Conservation (phyloP, 2,797 vertebrate genomes). For the Protosalanx chinensis region DNA sequence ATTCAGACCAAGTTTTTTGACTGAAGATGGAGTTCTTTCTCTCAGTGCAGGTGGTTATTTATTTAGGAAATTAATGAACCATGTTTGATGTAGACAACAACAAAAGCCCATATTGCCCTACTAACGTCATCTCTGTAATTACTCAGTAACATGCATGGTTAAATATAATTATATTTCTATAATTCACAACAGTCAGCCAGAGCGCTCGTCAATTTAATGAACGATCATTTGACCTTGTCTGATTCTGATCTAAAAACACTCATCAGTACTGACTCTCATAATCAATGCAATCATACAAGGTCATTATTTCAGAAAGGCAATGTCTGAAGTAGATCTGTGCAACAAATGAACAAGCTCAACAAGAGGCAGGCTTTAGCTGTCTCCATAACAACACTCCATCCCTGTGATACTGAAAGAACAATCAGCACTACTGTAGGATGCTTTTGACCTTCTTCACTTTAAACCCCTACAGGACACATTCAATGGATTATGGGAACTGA, state of each 20-base stretch:
- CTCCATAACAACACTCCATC: too few species aligned
- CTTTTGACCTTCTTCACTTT: not conserved
- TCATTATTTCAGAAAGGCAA: constrained; percentile 17
- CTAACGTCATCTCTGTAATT: constrained; percentile 33
- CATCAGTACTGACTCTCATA: constrained; percentile 34
- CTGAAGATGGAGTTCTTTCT: not conserved
- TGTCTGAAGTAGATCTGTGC: constrained; percentile 3
- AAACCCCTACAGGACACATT: not conserved
- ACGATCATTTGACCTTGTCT: constrained; percentile 39
- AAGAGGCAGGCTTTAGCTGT: not conserved
- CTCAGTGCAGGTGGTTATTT: not conserved
- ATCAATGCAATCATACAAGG: constrained; percentile 31
- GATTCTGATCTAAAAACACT: constrained; percentile 50
- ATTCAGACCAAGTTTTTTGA: not conserved
- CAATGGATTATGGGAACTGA: not conserved
- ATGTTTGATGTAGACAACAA: not conserved
- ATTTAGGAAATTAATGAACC: not conserved
- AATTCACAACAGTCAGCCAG: constrained; percentile 49
- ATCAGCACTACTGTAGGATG: not conserved
- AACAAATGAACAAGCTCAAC: not conserved
- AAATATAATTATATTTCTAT: constrained; percentile 50
- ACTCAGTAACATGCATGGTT: constrained; percentile 28
- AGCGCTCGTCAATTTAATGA: constrained; percentile 48
- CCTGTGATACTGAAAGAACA: not conserved
- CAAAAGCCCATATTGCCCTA: constrained; percentile 15